phyloP scores from a whole-genome alignment of 2,797 vertebrate species.

The Hyperoplus lanceolatus region DNA sequence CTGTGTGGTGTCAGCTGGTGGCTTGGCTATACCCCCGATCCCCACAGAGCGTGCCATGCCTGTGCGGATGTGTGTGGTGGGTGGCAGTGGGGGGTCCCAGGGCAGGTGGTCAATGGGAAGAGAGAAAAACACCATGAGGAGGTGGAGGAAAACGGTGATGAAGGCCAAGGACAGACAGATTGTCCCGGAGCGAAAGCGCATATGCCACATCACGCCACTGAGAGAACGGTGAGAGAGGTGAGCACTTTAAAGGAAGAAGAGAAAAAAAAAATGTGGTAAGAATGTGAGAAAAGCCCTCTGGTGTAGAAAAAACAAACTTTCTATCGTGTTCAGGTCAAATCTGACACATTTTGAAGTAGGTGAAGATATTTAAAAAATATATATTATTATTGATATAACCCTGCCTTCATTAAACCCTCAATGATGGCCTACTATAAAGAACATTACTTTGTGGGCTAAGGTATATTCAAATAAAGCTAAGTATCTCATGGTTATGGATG shows the following conservation, averaged over 20 bases:
- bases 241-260: neutral
- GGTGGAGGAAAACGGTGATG: slow-evolving; percentile 72
- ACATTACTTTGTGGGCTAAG: too few relatives aligned
- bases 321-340: too few relatives aligned
- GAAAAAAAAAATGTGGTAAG: neutral
- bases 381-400: too few relatives aligned
- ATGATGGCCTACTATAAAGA: too few relatives aligned
- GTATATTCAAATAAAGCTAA: too few relatives aligned
- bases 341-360: too few relatives aligned
- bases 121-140: slow-evolving; percentile 72
- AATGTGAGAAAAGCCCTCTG: neutral
- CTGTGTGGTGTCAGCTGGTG: slow-evolving; percentile 2
- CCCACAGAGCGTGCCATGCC: slow-evolving; percentile 66
- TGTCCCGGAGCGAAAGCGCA: slow-evolving; percentile 71
- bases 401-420: too few relatives aligned
- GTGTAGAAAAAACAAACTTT: neutral
- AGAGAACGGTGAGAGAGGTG: slow-evolving; percentile 15
- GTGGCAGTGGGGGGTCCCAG: slow-evolving; percentile 53
- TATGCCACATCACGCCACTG: slow-evolving; percentile 68
- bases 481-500: too few relatives aligned
- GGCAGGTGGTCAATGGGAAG: slow-evolving; percentile 48
- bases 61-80: slow-evolving; percentile 49
- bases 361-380: too few relatives aligned
- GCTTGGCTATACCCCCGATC: slow-evolving; percentile 23
- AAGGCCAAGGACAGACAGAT: slow-evolving; percentile 78